Base-by-base conservation (phyloP, 2,888 invertebrate genomes). In the Polyommatus iphigenia region DNA sequence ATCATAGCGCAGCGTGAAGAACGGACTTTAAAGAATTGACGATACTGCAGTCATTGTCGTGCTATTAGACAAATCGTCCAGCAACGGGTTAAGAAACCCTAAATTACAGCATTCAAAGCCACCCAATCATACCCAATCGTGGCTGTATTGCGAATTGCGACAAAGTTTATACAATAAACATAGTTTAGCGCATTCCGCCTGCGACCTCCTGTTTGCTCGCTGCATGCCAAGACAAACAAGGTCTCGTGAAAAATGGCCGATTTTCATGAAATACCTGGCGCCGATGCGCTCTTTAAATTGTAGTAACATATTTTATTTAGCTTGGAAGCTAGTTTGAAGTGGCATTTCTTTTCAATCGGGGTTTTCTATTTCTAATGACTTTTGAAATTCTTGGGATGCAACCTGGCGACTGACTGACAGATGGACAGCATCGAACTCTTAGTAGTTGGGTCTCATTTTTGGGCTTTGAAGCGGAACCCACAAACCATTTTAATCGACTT, bases 221-320 rank as follows among this genome's bases (percentile, higher is more conserved):
- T 32, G 67, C 67, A 67, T 67, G 67, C 67, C 67, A 67, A 67
- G 67, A 67, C 67, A 67, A 67, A 67, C 67, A 67, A 67, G 18
- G 15, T 18, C 67, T 67, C 67, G 67, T 67, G 67, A 32, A 67
- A 67, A 67, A 67, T 67, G 0, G 15, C 29, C 13, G 15, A 67
- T 67, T 67, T 67, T 67, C 29, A 67, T 67, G 32, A 67, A 15
- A 29, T 67, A 67, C 18, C 62, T 29, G 24, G 29, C 67, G 67
- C 67, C 29, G 32, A 15, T 15, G 29, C 10, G 18, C 59, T n/a
- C 8, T 59, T 59, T 59, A 20, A 59, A 59, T 8, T 20, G 59
- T 59, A 20, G 59, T 20, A n/a, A 7, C 18, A 57, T 20, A 59
- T 62, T 62, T 24, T 62, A 62, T 67, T 67, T 29, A 67, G 24